A percentile compares a stretch with the other conserved stretches of the same genome.
phyloP scores from a whole-genome alignment of 2,797 vertebrate species.

The Anguilla anguilla region DNA sequence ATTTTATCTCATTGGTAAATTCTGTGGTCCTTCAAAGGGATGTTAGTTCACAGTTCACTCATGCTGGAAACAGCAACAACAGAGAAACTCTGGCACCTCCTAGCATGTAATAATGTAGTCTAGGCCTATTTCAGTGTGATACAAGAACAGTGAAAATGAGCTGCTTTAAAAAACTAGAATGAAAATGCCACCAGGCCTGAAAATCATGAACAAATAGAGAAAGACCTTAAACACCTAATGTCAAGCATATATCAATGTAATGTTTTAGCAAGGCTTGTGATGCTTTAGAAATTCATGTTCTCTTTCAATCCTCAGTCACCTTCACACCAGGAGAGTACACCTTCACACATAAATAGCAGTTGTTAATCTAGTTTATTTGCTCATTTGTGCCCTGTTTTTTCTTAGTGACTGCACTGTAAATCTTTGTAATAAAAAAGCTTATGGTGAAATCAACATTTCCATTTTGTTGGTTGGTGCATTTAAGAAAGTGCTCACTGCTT shows the following conservation, averaged over 20 bases:
- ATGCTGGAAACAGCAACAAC: too few relatives aligned
- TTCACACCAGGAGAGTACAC: not conserved
- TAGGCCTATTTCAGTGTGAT: not conserved
- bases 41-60: too few relatives aligned
- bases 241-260: not conserved
- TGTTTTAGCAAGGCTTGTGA: not conserved
- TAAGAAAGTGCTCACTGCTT: not conserved
- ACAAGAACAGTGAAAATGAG: not conserved
- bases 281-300: not conserved
- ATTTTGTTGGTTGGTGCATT: not conserved
- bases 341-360: not conserved
- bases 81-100: not conserved
- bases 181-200: not conserved
- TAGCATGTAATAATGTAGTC: too few relatives aligned
- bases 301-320: not conserved
- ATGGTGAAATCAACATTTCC: not conserved
- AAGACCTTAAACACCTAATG: not conserved
- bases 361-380: constrained; percentile 13
- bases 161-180: not conserved
- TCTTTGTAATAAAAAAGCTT: not conserved
- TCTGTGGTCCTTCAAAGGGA: too few relatives aligned
- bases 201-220: not conserved
- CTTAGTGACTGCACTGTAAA: not conserved
- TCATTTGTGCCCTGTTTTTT: not conserved
- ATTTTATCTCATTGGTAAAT: too few relatives aligned